Evolutionary conservation across 2,888 invertebrate species (phyloP).

Genomic region (Acanthosepion lycidas): DNA sequence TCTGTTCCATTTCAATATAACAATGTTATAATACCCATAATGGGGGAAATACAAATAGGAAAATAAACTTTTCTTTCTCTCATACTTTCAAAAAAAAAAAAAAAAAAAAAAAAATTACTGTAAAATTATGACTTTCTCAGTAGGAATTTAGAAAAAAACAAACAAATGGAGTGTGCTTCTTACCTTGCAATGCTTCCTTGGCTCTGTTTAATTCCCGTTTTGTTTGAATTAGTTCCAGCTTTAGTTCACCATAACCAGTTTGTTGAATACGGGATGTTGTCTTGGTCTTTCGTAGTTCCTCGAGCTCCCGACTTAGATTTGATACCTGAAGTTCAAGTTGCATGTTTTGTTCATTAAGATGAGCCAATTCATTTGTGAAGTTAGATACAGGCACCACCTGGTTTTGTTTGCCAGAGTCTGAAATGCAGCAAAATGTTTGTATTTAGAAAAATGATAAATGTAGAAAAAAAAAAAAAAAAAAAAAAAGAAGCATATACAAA

Average conservation of each 20-base stretch:
- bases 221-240: conserved; percentile 80
- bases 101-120: too few species aligned
- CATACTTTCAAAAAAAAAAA: too few species aligned
- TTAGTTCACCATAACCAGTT: conserved; percentile 66
- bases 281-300: conserved; percentile 77
- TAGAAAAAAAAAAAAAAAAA: background rate
- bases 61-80: too few species aligned
- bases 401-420: conserved; percentile 24
- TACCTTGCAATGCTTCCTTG: conserved; percentile 83
- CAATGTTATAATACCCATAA: too few species aligned
- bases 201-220: conserved; percentile 82
- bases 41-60: too few species aligned
- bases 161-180: conserved; percentile 39
- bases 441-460: background rate
- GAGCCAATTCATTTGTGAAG: conserved; percentile 35
- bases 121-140: too few species aligned
- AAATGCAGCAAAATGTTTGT: background rate
- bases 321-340: conserved; percentile 70
- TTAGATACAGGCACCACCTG: conserved; percentile 33
- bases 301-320: conserved; percentile 70
- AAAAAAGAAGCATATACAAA: background rate
- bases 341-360: conserved; percentile 67
- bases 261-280: conserved; percentile 54
- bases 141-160: background rate
- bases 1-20: too few species aligned